Percentiles rank a stretch among this genome's conserved stretches.
phyloP scores from a whole-genome alignment of 2,888 invertebrate species.

The Pandemis heparana region DNA sequence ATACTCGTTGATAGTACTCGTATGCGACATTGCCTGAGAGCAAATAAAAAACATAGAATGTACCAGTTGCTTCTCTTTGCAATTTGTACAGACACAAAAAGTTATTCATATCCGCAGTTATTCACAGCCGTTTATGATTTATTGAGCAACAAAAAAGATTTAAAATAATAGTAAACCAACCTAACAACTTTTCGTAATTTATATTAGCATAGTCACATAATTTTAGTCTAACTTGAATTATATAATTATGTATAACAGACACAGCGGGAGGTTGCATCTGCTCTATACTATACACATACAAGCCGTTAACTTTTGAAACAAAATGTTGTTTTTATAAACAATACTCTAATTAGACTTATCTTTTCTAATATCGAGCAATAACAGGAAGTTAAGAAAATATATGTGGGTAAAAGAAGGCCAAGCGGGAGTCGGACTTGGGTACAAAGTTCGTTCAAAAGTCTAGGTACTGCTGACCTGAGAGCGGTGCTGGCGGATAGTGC shows the following conservation, averaged over 20 bases:
- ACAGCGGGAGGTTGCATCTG: conserved; percentile 51
- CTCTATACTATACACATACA: conserved; percentile 48
- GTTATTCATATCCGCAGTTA: too few relatives aligned
- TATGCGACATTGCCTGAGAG: too few relatives aligned
- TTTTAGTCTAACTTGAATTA: background rate
- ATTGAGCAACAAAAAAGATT: too few relatives aligned
- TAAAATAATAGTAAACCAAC: background rate
- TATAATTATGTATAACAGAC: background rate
- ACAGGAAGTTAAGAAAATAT: conserved; percentile 18
- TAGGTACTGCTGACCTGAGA: too few relatives aligned
- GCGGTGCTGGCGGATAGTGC: too few relatives aligned
- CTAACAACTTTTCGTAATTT: too few relatives aligned
- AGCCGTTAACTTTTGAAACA: conserved; percentile 52
- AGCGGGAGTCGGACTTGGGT: background rate
- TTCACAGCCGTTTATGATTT: too few relatives aligned
- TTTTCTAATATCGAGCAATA: conserved; percentile 32
- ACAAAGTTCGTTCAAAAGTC: too few relatives aligned
- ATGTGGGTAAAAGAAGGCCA: conserved; percentile 12
- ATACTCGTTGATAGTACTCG: too few relatives aligned
- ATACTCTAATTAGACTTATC: conserved; percentile 65
- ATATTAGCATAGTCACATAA: background rate
- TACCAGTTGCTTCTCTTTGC: too few relatives aligned
- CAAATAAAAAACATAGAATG: too few relatives aligned
- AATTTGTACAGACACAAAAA: too few relatives aligned
- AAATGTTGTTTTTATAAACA: conserved; percentile 55